phyloP scores from a whole-genome alignment of 23 tunicate genomes.

The Botrylloides violaceus region DNA sequence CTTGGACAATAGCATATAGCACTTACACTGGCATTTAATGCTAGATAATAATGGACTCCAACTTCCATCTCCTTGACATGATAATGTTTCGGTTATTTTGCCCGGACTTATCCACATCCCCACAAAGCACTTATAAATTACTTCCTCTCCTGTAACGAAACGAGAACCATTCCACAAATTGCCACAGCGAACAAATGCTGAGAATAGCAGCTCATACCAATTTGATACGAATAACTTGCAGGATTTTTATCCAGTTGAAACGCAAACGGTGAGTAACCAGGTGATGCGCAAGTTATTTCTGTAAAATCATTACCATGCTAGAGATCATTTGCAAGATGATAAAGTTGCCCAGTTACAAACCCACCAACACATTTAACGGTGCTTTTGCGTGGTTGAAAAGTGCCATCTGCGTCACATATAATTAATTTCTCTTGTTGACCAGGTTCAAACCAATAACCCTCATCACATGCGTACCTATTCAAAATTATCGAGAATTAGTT shows the following conservation, averaged over 20 bases:
- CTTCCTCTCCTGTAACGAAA: slow-evolving; percentile 18
- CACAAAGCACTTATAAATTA: slow-evolving; percentile 8
- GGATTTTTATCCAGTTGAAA: not conserved
- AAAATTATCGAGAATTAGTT: not conserved
- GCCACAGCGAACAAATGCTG: too few species aligned
- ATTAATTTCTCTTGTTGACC: slow-evolving; percentile 12
- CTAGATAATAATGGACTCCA: slow-evolving; percentile 12
- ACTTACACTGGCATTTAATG: slow-evolving; percentile 10
- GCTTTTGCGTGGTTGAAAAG: slow-evolving; percentile 30
- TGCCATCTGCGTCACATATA: slow-evolving; percentile 33
- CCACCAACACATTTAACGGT: slow-evolving; percentile 35
- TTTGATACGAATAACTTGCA: not conserved
- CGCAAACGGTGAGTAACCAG: slow-evolving; percentile 12
- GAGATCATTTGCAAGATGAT: too few species aligned
- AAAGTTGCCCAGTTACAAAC: not conserved
- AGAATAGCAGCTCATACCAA: not conserved
- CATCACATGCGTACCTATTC: slow-evolving; percentile 40
- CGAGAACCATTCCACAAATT: too few species aligned
- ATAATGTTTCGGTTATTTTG: not conserved
- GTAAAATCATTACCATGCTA: too few species aligned
- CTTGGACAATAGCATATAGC: not conserved
- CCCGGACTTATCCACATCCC: slow-evolving; percentile 25
- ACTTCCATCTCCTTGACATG: slow-evolving; percentile 24
- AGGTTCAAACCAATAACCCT: slow-evolving; percentile 27
- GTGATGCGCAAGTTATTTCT: slow-evolving; percentile 3